A percentile compares a stretch with the other conserved stretches of the same genome.
These are phyloP conservation scores for Leucosticte australis DNA, from an alignment of 2,113 vertebrate species.

Conservation along the genomic window DNA sequence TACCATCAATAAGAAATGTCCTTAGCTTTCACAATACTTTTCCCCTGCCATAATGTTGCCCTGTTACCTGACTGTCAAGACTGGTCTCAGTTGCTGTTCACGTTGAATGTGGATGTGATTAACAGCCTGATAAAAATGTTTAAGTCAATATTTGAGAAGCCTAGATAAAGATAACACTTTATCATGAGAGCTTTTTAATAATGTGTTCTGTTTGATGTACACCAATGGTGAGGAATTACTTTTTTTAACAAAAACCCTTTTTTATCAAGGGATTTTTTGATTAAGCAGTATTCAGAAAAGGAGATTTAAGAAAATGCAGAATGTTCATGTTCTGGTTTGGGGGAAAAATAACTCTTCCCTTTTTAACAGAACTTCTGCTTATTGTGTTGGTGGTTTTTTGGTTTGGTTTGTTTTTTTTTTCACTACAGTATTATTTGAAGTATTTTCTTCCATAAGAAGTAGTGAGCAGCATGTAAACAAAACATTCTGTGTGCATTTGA, in stretches of 20 bases:
- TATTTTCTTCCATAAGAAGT: background rate
- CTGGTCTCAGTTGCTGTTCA: background rate
- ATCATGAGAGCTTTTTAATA: conserved; percentile 5
- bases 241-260: background rate
- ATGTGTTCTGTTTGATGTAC: background rate
- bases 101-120: conserved; percentile 2
- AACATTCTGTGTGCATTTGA: background rate
- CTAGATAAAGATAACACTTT: background rate
- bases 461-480: background rate
- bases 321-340: background rate
- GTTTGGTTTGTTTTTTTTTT: background rate
- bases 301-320: background rate
- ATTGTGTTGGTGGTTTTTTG: background rate
- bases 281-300: background rate
- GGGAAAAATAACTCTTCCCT: background rate
- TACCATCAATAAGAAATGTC: conserved; percentile 6
- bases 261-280: background rate
- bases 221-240: background rate
- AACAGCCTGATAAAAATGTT: conserved; percentile 47
- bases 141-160: conserved; percentile 4
- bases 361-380: background rate
- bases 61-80: background rate
- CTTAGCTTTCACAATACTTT: conserved; percentile 17
- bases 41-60: background rate
- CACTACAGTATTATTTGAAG: background rate